phyloP scores from a whole-genome alignment of 23 tunicate genomes.

The Halocynthia roretzi region DNA sequence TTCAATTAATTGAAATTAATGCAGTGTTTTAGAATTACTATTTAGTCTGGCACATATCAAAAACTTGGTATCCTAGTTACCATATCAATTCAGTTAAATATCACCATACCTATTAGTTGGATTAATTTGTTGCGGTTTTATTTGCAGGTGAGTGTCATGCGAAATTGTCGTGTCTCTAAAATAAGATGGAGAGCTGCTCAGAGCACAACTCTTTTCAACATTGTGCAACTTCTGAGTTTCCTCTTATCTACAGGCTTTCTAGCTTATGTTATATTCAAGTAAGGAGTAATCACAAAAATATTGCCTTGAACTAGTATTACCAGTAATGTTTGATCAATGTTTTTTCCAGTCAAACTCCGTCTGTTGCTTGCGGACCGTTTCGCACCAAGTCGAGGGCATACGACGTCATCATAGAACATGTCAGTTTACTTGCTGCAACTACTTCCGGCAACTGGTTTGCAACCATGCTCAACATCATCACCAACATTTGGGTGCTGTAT shows the following conservation, averaged over 20 bases:
- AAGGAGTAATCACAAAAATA: background rate
- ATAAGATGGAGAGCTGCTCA: constrained; percentile 89
- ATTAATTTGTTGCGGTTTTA: background rate
- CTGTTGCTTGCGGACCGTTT: constrained; percentile 70
- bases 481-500: constrained; percentile 69
- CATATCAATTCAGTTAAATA: background rate
- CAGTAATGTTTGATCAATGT: background rate
- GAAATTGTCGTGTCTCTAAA: constrained; percentile 56
- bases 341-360: constrained; percentile 41
- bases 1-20: too few relatives aligned
- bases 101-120: background rate
- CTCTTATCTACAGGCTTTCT: constrained; percentile 48
- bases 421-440: constrained; percentile 17
- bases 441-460: constrained; percentile 46
- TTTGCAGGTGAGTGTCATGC: constrained; percentile 65
- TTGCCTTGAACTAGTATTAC: background rate
- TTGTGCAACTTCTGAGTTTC: constrained; percentile 48
- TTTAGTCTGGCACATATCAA: too few relatives aligned
- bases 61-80: too few relatives aligned
- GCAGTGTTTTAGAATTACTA: too few relatives aligned
- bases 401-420: constrained; percentile 28
- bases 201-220: constrained; percentile 61
- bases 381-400: constrained; percentile 42
- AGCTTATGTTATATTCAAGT: constrained; percentile 66
- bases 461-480: constrained; percentile 19